Evolutionary conservation across 2,888 invertebrate species (phyloP).

Genomic region (Drosophila subsilvestris): DNA sequence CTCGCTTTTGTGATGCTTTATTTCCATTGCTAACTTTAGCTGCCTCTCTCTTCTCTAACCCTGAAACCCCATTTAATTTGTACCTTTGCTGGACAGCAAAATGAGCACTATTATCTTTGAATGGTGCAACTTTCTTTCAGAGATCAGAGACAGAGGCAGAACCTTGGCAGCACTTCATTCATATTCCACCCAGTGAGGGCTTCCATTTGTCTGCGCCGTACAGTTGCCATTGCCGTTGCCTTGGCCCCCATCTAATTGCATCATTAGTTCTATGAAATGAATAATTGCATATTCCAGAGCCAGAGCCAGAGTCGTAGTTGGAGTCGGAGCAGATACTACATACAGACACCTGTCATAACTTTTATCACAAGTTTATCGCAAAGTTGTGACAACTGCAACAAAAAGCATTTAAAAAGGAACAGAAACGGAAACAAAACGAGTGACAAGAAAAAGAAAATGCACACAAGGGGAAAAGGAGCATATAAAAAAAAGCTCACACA

Average conservation of each 20-base stretch:
- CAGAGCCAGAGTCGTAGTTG: background rate
- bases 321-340: background rate
- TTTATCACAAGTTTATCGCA: constrained; percentile 58
- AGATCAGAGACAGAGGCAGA: constrained; percentile 6
- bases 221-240: constrained; percentile 14
- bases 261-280: constrained; percentile 46
- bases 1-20: too few relatives aligned
- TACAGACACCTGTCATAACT: constrained; percentile 48
- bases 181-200: constrained; percentile 21
- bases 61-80: background rate
- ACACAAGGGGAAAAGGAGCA: constrained; percentile 13
- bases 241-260: constrained; percentile 24
- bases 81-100: constrained; percentile 8
- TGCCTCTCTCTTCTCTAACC: background rate
- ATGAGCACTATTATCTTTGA: constrained; percentile 27
- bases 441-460: constrained; percentile 12
- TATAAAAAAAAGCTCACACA: constrained; percentile 2
- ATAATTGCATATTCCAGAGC: constrained; percentile 50
- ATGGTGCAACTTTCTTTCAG: constrained; percentile 33
- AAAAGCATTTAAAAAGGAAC: constrained; percentile 55
- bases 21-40: background rate
- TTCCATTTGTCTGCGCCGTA: constrained; percentile 26
- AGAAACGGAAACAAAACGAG: constrained; percentile 9
- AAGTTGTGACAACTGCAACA: constrained; percentile 54
- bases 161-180: constrained; percentile 38